phyloP scores from a whole-genome alignment of 2,888 invertebrate species.

The Lasioglossum calceatum region DNA sequence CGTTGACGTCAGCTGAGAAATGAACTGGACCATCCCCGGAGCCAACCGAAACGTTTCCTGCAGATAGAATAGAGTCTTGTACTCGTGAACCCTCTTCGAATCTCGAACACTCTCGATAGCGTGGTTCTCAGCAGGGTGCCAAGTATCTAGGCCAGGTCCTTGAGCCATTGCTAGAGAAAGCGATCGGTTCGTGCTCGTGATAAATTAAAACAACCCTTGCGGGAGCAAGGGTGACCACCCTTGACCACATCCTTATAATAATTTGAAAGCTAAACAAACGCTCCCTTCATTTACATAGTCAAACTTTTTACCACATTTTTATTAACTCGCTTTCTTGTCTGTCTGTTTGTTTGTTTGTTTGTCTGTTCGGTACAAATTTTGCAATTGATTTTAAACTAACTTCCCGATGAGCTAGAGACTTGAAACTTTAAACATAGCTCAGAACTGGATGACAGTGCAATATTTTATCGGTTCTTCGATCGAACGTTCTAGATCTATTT shows the following conservation, averaged over 20 bases:
- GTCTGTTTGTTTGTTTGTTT: too few species aligned
- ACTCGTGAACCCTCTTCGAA: background rate
- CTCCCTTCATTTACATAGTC: background rate
- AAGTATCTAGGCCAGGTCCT: conserved; percentile 13
- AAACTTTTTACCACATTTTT: background rate
- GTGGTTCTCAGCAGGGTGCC: background rate
- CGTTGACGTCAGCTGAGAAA: conserved; percentile 24
- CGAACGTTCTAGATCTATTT: too few species aligned
- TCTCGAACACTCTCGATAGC: background rate
- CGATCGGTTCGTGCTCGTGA: background rate
- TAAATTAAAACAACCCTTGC: background rate
- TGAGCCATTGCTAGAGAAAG: background rate
- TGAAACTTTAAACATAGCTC: too few species aligned
- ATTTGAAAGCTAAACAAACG: too few species aligned
- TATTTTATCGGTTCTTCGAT: too few species aligned
- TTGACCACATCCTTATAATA: too few species aligned
- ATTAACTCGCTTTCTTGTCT: too few species aligned
- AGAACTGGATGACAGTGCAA: too few species aligned
- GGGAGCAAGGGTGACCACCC: background rate
- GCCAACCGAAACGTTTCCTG: background rate
- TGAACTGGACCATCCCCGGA: background rate
- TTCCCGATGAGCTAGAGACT: too few species aligned
- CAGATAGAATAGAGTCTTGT: background rate
- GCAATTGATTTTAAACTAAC: too few species aligned
- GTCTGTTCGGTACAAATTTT: too few species aligned